A percentile compares a stretch with the other conserved stretches of the same genome.
Evolutionary conservation across 2,113 vertebrate genomes (phyloP).

Genomic region (Penelope pileata): DNA sequence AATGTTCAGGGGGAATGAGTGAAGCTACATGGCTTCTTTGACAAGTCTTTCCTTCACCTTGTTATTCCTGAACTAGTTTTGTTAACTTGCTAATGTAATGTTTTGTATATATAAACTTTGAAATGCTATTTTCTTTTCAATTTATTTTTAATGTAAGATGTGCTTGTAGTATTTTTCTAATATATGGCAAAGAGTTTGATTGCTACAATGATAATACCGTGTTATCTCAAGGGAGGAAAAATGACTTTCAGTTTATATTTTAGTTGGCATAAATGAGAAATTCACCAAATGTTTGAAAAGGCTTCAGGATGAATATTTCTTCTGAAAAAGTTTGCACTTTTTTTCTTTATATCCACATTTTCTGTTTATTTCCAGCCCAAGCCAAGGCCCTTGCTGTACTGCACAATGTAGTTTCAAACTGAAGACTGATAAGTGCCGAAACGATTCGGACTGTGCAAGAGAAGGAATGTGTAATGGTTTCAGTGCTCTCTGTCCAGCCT

Average conservation of each 20-base stretch:
- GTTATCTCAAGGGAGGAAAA: background rate
- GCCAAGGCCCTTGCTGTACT: constrained; percentile 94
- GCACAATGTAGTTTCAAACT: constrained; percentile 79
- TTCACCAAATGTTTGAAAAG: background rate
- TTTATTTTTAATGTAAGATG: background rate
- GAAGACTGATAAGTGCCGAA: constrained; percentile 78
- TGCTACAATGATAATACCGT: background rate
- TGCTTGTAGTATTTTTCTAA: background rate
- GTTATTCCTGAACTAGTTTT: background rate
- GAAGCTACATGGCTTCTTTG: background rate
- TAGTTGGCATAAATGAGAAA: background rate
- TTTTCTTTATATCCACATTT: background rate
- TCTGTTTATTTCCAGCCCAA: constrained; percentile 81
- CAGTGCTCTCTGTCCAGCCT: constrained; percentile 86
- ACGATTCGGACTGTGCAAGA: constrained; percentile 88
- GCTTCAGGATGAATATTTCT: background rate
- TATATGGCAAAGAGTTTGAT: background rate
- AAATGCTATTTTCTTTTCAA: background rate
- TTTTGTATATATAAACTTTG: background rate
- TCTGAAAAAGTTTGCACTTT: background rate
- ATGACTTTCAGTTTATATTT: background rate
- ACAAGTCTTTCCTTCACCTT: background rate
- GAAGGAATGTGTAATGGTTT: constrained; percentile 85
- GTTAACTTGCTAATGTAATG: background rate
- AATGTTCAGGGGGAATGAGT: background rate